Conservation (phyloP, 2,888 invertebrate genomes). For the Bombyx huttoni region DNA sequence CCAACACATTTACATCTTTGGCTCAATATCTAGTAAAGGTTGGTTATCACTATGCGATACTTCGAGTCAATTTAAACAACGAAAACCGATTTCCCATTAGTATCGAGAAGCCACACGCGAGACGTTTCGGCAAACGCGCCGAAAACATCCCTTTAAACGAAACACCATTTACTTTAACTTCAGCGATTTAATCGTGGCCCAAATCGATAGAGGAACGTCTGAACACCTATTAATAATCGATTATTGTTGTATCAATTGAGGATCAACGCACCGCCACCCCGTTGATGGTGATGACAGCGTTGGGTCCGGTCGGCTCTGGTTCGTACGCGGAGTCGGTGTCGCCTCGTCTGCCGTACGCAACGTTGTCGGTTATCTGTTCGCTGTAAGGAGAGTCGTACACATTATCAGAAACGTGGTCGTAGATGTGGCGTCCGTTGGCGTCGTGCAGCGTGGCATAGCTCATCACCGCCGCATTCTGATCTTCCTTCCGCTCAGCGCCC, state of each 20-base stretch:
- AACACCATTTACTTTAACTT: neutral
- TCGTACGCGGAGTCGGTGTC: conserved; percentile 72
- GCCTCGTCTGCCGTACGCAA: conserved; percentile 53
- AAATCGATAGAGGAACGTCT: neutral
- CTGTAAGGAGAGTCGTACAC: conserved; percentile 84
- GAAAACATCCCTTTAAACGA: no score
- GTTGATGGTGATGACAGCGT: conserved; percentile 84
- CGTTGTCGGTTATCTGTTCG: conserved; percentile 67
- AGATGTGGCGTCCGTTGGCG: conserved; percentile 64
- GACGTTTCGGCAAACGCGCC: neutral
- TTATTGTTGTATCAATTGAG: neutral
- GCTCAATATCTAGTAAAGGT: conserved; percentile 62
- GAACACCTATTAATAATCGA: neutral
- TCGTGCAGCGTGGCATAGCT: conserved; percentile 89
- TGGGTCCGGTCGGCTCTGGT: conserved; percentile 76
- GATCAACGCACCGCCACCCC: conserved; percentile 86
- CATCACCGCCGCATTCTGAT: conserved; percentile 90
- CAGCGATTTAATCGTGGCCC: conserved; percentile 2
- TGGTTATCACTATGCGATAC: conserved; percentile 47
- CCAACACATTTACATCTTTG: conserved; percentile 70
- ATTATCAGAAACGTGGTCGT: conserved; percentile 75
- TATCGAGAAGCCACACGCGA: conserved; percentile 10
- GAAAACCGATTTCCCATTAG: conserved; percentile 18
- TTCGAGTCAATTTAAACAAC: conserved; percentile 10
- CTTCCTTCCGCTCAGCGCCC: conserved; percentile 88